Evolutionary conservation across 2,797 vertebrate species (phyloP).

Genomic region (Tarsius wallacei): DNA sequence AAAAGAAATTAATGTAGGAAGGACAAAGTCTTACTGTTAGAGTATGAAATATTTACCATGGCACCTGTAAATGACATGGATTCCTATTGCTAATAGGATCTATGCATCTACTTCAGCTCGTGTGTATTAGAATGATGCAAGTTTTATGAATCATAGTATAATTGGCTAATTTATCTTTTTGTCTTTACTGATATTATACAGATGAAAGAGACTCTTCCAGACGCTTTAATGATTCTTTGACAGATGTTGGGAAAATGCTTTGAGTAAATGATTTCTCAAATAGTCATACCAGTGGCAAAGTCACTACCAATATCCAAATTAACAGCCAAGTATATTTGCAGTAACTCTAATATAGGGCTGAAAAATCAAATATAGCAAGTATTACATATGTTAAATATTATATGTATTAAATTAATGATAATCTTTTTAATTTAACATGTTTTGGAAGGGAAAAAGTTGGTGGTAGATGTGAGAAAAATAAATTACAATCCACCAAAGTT

Average conservation of each 20-base stretch:
- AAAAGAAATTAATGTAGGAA: slow-evolving; percentile 57
- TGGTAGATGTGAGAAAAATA: neutral
- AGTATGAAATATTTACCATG: slow-evolving; percentile 73
- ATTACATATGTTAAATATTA: neutral
- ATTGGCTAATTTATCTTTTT: slow-evolving; percentile 71
- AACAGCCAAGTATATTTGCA: neutral
- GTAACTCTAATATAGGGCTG: neutral
- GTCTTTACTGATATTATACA: neutral
- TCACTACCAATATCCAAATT: neutral
- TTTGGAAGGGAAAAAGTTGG: neutral
- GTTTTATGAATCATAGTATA: slow-evolving; percentile 68
- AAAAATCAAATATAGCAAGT: neutral
- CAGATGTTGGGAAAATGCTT: neutral
- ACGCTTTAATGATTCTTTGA: slow-evolving; percentile 4
- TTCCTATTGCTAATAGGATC: neutral
- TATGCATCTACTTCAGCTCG: neutral
- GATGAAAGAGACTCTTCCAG: neutral
- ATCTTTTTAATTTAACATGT: neutral
- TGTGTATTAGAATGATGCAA: slow-evolving; percentile 53
- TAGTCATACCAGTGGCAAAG: neutral
- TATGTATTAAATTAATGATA: neutral
- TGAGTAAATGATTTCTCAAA: slow-evolving; percentile 42
- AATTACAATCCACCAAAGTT: neutral
- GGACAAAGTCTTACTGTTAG: slow-evolving; percentile 49
- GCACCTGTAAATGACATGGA: neutral